Conservation (phyloP, 2,797 vertebrate species). For the Fundulus diaphanus region DNA sequence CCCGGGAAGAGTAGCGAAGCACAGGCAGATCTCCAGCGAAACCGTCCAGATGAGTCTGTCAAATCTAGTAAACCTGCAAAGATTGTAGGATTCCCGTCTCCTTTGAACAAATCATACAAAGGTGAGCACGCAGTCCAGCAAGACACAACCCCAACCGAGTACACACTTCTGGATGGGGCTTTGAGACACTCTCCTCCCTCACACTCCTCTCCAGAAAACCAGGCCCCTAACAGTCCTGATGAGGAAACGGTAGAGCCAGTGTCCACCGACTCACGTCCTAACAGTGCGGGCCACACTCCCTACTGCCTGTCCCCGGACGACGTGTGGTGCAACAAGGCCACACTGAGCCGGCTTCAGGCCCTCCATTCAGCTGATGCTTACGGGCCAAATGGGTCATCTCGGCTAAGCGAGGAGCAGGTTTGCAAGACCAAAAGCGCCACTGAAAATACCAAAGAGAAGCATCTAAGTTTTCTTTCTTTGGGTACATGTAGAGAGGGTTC, state of each 20-base stretch:
- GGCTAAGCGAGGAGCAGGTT: slow-evolving; percentile 59
- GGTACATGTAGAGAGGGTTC: slow-evolving; percentile 86
- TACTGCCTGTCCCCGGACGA: slow-evolving; percentile 86
- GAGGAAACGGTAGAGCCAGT: slow-evolving; percentile 86
- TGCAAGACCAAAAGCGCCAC: slow-evolving; percentile 56
- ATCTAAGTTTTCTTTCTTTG: slow-evolving; percentile 85
- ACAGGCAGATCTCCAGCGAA: slow-evolving; percentile 58
- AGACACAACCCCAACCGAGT: slow-evolving; percentile 84
- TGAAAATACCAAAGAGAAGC: slow-evolving; percentile 84
- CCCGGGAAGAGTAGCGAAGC: slow-evolving; percentile 13
- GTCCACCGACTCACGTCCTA: slow-evolving; percentile 81
- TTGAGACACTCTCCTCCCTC: slow-evolving; percentile 76
- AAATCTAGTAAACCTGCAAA: slow-evolving; percentile 62
- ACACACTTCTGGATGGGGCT: slow-evolving; percentile 79
- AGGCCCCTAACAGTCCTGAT: slow-evolving; percentile 80
- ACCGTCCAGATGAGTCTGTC: slow-evolving; percentile 42
- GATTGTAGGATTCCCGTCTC: slow-evolving; percentile 72
- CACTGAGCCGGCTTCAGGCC: slow-evolving; percentile 71
- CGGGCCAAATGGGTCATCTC: slow-evolving; percentile 52
- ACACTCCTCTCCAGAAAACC: slow-evolving; percentile 74
- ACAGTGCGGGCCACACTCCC: slow-evolving; percentile 84
- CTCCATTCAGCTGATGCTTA: slow-evolving; percentile 66
- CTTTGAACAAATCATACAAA: slow-evolving; percentile 78
- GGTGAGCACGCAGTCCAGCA: slow-evolving; percentile 78
- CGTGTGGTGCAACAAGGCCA: slow-evolving; percentile 74